Conservation (phyloP, 2,113 vertebrate species). For the Amphilophus citrinellus region DNA sequence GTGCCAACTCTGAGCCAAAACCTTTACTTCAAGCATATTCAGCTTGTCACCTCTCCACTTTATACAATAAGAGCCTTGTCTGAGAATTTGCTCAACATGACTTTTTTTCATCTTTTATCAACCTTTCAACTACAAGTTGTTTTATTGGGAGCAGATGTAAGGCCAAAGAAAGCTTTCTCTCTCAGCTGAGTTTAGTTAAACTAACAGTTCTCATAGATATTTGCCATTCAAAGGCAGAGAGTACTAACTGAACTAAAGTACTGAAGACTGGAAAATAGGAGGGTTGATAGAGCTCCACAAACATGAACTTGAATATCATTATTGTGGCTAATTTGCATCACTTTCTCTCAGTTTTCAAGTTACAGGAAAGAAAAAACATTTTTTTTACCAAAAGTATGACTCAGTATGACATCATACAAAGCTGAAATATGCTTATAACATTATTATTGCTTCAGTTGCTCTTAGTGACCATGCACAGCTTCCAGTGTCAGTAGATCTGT, state of each 20-base stretch:
- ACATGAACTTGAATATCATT: too few species aligned
- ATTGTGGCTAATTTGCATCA: rapidly evolving
- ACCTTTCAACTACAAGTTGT: conserved; percentile 9
- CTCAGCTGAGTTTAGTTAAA: background rate
- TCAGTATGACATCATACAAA: too few species aligned
- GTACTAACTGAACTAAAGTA: background rate
- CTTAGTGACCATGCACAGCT: background rate
- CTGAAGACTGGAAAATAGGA: background rate
- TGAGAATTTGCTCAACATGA: conserved; percentile 10
- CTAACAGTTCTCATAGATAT: background rate
- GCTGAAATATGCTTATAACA: background rate
- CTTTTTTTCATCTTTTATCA: conserved; percentile 20
- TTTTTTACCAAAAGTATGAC: background rate
- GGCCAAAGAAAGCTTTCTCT: background rate
- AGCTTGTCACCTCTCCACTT: background rate
- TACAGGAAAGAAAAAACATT: background rate
- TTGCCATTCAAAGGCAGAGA: background rate
- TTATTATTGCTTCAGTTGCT: background rate
- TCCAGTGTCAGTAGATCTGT: background rate
- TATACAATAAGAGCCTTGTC: conserved; percentile 53
- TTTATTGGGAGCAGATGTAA: background rate
- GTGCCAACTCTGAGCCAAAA: conserved; percentile 28
- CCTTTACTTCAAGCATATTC: conserved; percentile 24
- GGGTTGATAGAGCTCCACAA: background rate
- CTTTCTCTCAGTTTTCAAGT: background rate